A percentile compares a stretch with the other conserved stretches of the same genome.
Conservation (phyloP, 2,797 vertebrate genomes). For the Trichosurus vulpecula region DNA sequence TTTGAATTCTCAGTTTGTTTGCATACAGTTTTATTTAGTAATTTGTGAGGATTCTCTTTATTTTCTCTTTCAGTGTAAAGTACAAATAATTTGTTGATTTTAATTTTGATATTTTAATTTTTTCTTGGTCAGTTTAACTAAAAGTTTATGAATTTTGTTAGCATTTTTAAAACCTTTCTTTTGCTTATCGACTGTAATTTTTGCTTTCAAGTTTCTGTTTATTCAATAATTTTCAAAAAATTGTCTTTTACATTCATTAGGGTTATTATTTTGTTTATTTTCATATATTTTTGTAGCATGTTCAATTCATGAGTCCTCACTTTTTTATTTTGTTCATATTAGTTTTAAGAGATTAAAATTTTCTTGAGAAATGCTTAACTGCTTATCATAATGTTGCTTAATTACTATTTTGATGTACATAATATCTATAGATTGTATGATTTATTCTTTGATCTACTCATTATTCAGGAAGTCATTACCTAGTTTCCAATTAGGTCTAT, state of each 20-base stretch:
- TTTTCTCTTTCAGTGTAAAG: not conserved
- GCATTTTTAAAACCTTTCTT: not conserved
- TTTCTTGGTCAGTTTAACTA: not conserved
- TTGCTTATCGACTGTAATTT: not conserved
- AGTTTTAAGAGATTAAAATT: not conserved
- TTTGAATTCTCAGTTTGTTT: not conserved
- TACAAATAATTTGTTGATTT: not conserved
- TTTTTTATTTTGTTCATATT: not conserved
- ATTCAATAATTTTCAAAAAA: not conserved
- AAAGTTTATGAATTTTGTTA: not conserved
- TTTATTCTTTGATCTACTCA: not conserved
- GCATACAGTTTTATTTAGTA: not conserved
- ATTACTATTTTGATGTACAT: not conserved
- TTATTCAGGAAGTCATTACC: not conserved
- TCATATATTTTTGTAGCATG: not conserved
- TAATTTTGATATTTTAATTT: not conserved
- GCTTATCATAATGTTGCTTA: not conserved
- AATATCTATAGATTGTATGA: not conserved
- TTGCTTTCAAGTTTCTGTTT: not conserved
- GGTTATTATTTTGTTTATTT: not conserved
- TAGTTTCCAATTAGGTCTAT: not conserved
- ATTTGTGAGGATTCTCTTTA: not conserved
- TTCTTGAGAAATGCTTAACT: not conserved
- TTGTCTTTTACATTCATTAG: not conserved
- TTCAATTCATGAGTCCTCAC: not conserved